Percentiles rank a stretch among this genome's conserved stretches.
Conservation (phyloP, 1,140 invertebrate species). For the Alviniconcha marisindica region DNA sequence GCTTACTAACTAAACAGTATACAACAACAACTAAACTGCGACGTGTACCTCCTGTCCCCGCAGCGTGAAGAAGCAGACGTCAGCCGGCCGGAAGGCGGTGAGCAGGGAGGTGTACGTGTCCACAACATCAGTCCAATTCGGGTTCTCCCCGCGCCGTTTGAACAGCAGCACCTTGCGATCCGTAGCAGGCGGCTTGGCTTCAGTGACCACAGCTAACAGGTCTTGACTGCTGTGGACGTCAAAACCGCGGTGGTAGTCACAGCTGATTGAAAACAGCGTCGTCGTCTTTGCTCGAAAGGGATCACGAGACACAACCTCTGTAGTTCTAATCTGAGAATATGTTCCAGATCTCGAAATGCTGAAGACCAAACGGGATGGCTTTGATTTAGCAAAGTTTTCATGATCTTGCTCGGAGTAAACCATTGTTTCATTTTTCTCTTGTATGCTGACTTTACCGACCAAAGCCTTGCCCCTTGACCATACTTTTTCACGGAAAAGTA, state of each 20-base stretch:
- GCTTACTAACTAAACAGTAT: no score
- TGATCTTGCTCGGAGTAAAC: not conserved
- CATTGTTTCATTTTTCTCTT: no score
- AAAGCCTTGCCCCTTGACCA: not conserved
- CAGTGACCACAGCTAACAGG: not conserved
- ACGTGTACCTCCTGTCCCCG: no score
- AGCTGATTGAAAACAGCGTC: not conserved
- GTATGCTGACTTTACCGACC: not conserved
- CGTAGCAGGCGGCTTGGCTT: not conserved
- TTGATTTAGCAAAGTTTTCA: not conserved
- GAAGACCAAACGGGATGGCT: not conserved
- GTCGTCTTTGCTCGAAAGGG: not conserved
- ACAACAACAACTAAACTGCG: no score
- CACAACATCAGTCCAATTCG: no score
- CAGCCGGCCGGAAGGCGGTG: not conserved
- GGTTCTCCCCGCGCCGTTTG: not conserved
- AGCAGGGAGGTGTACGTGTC: not conserved
- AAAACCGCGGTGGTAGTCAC: not conserved
- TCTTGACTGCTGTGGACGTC: not conserved
- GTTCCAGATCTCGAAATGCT: not conserved
- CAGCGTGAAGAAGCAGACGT: constrained; percentile 11
- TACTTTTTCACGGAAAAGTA: not conserved
- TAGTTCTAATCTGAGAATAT: not conserved
- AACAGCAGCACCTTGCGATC: not conserved
- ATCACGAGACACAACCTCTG: not conserved